phyloP scores from a whole-genome alignment of 2,888 invertebrate species.

The Rotaria macrura region DNA sequence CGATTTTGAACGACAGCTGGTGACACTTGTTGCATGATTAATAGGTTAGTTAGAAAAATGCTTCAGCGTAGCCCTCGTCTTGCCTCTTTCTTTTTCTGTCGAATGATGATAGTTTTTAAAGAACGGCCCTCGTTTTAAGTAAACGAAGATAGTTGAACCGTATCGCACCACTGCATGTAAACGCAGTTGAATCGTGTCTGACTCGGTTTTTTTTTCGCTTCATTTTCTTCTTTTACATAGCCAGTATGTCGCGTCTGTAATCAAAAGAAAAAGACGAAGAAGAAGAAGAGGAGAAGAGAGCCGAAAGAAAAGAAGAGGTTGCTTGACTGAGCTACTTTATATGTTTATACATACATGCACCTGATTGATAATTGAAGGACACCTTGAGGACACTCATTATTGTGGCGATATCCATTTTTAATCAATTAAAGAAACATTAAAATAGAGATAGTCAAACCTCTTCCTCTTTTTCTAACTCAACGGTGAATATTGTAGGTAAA shows the following conservation, averaged over 20 bases:
- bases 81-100: not conserved
- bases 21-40: constrained; percentile 1
- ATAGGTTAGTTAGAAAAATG: not conserved
- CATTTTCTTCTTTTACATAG: not conserved
- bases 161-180: not conserved
- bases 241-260: not conserved
- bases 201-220: not conserved
- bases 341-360: not conserved
- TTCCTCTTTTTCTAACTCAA: not conserved
- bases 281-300: no score
- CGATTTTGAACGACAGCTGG: not conserved
- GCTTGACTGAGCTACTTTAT: not conserved
- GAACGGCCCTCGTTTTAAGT: not conserved
- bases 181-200: not conserved
- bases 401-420: not conserved
- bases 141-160: constrained; percentile 1
- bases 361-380: constrained; percentile 12
- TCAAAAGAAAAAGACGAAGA: not conserved
- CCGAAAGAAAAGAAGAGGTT: not conserved
- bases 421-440: not conserved
- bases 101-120: not conserved
- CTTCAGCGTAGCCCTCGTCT: not conserved
- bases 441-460: not conserved
- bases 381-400: not conserved
- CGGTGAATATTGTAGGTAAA: not conserved